These are phyloP conservation scores for Stegodyphus mimosarum DNA, from an alignment of 1,140 invertebrate species.

Conservation along the genomic window DNA sequence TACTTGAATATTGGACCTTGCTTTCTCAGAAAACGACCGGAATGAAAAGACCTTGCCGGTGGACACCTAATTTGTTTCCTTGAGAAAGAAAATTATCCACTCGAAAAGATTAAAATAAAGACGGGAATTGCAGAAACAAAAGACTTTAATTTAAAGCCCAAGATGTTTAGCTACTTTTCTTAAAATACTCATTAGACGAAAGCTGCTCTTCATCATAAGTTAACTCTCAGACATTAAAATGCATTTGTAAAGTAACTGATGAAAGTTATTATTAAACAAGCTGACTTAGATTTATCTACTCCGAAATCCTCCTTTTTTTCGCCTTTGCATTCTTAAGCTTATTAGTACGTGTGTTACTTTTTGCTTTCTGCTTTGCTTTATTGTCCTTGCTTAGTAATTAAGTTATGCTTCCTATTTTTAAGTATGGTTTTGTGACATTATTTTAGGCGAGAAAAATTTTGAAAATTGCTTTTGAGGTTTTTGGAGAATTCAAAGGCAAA, in stretches of 20 bases:
- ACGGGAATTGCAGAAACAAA: neutral
- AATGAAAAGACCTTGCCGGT: neutral
- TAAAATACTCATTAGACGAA: slow-evolving; percentile 26
- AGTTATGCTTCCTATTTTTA: slow-evolving; percentile 21
- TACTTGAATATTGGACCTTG: too few species aligned
- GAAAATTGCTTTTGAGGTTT: slow-evolving; percentile 3
- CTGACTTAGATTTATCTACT: slow-evolving; percentile 21
- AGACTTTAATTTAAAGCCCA: slow-evolving; percentile 24
- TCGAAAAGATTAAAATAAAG: neutral
- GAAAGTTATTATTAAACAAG: slow-evolving; percentile 43
- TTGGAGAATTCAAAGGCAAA: too few species aligned
- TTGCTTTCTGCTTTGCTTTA: slow-evolving; percentile 13
- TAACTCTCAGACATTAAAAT: slow-evolving; percentile 36
- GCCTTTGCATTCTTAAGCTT: neutral
- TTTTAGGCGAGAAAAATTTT: neutral
- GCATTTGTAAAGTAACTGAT: slow-evolving; percentile 19
- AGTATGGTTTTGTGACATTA: neutral
- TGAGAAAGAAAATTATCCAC: neutral
- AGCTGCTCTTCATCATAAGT: slow-evolving; percentile 22
- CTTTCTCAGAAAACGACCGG: too few species aligned
- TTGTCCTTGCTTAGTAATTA: slow-evolving; percentile 34
- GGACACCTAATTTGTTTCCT: slow-evolving; percentile 9
- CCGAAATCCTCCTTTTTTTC: neutral
- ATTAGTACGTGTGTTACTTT: neutral
- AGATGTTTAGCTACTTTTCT: slow-evolving; percentile 30